These are phyloP conservation scores for Erinaceus europaeus DNA, from an alignment of 2,113 vertebrate species.

Conservation along the genomic window DNA sequence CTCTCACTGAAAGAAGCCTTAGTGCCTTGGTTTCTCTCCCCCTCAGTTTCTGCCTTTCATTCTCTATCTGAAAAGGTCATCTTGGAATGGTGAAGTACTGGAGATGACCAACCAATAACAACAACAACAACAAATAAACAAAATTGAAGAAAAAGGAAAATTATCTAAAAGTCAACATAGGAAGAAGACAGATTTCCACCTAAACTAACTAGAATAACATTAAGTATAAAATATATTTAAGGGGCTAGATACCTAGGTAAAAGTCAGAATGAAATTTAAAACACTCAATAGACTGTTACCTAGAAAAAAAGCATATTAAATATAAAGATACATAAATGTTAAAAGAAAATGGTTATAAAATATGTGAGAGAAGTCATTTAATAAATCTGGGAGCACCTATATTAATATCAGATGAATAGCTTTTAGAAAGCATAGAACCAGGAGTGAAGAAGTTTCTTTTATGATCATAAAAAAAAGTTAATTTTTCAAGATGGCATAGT, in stretches of 20 bases:
- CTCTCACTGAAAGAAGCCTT: too few species aligned
- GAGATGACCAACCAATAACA: too few species aligned
- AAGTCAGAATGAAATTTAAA: neutral
- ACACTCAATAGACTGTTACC: neutral
- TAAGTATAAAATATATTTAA: too few species aligned
- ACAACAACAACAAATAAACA: too few species aligned
- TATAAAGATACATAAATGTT: neutral
- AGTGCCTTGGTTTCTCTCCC: too few species aligned
- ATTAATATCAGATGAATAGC: neutral
- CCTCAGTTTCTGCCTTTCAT: too few species aligned
- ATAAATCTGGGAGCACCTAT: neutral
- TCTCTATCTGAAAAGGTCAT: too few species aligned
- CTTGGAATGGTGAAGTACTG: too few species aligned
- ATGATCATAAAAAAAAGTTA: neutral
- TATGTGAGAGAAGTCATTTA: neutral
- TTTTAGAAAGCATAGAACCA: neutral
- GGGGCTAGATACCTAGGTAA: too few species aligned
- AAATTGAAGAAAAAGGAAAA: too few species aligned
- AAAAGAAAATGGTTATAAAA: neutral
- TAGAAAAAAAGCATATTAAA: neutral
- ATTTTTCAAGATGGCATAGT: neutral
- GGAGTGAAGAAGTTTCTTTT: neutral
- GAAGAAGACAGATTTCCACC: neutral
- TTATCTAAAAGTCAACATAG: too few species aligned
- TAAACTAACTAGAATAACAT: neutral